Base-by-base conservation (phyloP, 2,797 vertebrate genomes). In the Rhinatrema bivittatum region DNA sequence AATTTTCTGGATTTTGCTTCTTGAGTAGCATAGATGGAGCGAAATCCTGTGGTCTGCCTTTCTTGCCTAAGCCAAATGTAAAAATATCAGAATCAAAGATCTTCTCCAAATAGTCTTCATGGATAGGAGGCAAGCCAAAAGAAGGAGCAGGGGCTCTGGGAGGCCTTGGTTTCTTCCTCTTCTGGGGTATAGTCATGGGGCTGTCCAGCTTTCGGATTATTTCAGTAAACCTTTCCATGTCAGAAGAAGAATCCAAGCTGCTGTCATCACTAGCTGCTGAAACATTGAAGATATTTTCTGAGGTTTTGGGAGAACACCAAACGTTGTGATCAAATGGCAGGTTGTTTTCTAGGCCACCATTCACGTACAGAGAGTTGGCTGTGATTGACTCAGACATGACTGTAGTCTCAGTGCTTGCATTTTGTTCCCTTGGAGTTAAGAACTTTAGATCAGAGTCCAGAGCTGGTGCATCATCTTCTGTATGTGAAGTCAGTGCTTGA, bases 41-140 rank as follows among this genome's bases (percentile, higher is more conserved):
- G 19, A 72, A 62, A 31, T 89, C 83, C 36, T 59, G 66, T 1
- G 62, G 36, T 29, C 40, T 66, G 1, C 65, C 77, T 28, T 71
- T 87, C 60, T 87, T 93, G 35, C 87, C 77, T 41, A 93, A 70
- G 10, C 96, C 96, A 30, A 97, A 82, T 22, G 85, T 81, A 46
- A 99, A 99, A 17, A 86, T 18, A 0, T 70, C 81, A 12, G 88
- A 87, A 65, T 98, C 90, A 42, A 97, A 89, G 1, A 85, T 75
- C 68, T 83, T 96, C 70, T 98, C 94, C 32, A 89, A 81, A 32
- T 49, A 74, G 65, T 95, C 91, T 68, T 99, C 94, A n/a, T 84
- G 93, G 45, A 99, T 99, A 5, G 92, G 84, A 2, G 93, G 92
- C 86, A 99, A 74, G 24, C 70, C 84, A 6, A 90, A 94, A 22